Evolutionary conservation across 1,140 invertebrate genomes (phyloP), one percentile per base, ranked within the genome.

Genomic region (Stratiolaelaps scimitus): DNA sequence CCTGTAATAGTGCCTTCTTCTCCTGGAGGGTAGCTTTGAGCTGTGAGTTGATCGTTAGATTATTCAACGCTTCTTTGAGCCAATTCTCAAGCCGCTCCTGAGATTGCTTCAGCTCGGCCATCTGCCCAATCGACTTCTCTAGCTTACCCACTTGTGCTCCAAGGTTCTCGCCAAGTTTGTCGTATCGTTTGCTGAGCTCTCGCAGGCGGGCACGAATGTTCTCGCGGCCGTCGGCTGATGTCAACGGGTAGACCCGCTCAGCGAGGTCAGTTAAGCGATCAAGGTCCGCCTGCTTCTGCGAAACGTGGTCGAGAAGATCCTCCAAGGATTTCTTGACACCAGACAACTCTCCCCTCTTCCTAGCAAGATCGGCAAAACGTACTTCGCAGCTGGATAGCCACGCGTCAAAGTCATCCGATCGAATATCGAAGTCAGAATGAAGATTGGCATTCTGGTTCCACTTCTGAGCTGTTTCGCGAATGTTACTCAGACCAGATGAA

Each of bases 31-130:
- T 89, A 0, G 85, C 84, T 75, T 93, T 92, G 1, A 89, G 77
- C 75, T 0, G 87, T 91, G 71, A 93, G 89, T 69, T 87, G 83
- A 71, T 89, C 86, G 84, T 96, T 90, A 1, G 88, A 86, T 69
- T 84, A 82, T 74, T 94, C 89, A 7, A 15, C 15, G 92, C 87
- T 72, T 92, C 89, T 72, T 85, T 83, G 1, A 95, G 74, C 92
- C 92, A 96, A 73, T 88, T 87, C 0, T 88, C 91, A 17, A 95
- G 75, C 74, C 93, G 87, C 73, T 94, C 91, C 78, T 94, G 85
- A 29, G 86, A 83, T 67, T 86, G 74, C 46, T 85, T 60, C 23
- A 60, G 20, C 15, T 47, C 43, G 46, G 23, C 44, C 5, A 66
- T 46, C 43, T 47, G 53, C 26, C 53, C 53, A 34, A 60, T 60